Conservation (phyloP, 2,797 vertebrate species). For the Xenentodon cancila region DNA sequence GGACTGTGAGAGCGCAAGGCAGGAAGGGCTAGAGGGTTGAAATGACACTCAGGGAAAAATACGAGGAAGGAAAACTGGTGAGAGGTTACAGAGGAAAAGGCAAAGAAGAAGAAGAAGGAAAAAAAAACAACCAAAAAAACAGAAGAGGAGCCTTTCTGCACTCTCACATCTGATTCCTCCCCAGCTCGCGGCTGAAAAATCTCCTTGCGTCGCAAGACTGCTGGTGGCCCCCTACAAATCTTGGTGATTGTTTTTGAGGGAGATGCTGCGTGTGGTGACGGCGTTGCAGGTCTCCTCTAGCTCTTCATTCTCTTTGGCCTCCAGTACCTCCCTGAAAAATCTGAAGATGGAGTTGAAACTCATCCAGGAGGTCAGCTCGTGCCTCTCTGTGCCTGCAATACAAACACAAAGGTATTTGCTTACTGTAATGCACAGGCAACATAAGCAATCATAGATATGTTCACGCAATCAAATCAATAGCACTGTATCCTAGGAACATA, state of each 20-base stretch:
- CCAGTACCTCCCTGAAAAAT: conserved; percentile 87
- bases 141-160: conserved; percentile 33
- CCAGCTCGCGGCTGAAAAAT: not conserved
- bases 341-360: conserved; percentile 94
- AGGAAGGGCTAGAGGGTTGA: conserved; percentile 50
- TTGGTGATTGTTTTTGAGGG: conserved; percentile 90
- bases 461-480: conserved; percentile 14
- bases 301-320: conserved; percentile 81
- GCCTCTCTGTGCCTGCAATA: conserved; percentile 90
- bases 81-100: conserved; percentile 26
- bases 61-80: conserved; percentile 40
- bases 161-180: conserved; percentile 9
- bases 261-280: conserved; percentile 88
- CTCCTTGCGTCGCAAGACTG: conserved; percentile 22
- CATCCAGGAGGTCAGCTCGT: conserved; percentile 96
- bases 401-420: conserved; percentile 25
- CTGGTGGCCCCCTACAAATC: conserved; percentile 83
- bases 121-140: no score
- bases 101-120: conserved; percentile 9
- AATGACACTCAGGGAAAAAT: conserved; percentile 55
- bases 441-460: not conserved
- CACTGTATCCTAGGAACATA: not conserved
- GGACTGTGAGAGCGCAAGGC: conserved; percentile 47
- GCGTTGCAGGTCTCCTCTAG: conserved; percentile 80
- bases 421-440: conserved; percentile 4